Percentiles rank a stretch among this genome's conserved stretches.
Conservation (phyloP, 2,113 vertebrate genomes). For the Cyprinus carpio region DNA sequence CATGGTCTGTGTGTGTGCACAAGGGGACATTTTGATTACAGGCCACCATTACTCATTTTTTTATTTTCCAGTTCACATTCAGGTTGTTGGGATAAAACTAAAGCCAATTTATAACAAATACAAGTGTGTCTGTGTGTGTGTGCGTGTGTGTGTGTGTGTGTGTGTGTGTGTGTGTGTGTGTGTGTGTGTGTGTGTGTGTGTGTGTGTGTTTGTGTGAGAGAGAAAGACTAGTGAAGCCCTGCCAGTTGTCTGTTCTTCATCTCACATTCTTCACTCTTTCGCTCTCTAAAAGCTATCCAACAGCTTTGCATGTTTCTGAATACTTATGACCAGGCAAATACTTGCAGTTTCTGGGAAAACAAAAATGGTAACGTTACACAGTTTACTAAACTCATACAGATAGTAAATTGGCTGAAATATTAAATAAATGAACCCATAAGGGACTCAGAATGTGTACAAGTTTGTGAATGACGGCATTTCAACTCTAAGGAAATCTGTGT, state of each 20-base stretch:
- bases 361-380: neutral
- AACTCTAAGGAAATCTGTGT: neutral
- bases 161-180: too few relatives aligned
- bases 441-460: neutral
- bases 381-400: neutral
- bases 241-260: neutral
- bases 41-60: neutral
- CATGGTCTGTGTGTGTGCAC: conserved; percentile 20
- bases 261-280: neutral
- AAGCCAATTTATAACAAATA: neutral
- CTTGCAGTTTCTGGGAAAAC: neutral
- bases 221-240: neutral
- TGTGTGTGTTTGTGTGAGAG: too few relatives aligned
- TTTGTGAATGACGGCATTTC: neutral
- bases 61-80: neutral
- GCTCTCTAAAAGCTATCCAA: neutral
- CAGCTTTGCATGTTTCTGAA: neutral
- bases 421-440: neutral
- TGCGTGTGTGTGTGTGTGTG: neutral
- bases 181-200: too few relatives aligned
- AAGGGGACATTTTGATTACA: neutral
- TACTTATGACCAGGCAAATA: neutral
- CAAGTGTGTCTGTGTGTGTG: too few relatives aligned
- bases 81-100: neutral
- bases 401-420: neutral